Evolutionary conservation across 2,113 vertebrate genomes (phyloP), one percentile per base, ranked within the genome.

Genomic region (Panthera leo): DNA sequence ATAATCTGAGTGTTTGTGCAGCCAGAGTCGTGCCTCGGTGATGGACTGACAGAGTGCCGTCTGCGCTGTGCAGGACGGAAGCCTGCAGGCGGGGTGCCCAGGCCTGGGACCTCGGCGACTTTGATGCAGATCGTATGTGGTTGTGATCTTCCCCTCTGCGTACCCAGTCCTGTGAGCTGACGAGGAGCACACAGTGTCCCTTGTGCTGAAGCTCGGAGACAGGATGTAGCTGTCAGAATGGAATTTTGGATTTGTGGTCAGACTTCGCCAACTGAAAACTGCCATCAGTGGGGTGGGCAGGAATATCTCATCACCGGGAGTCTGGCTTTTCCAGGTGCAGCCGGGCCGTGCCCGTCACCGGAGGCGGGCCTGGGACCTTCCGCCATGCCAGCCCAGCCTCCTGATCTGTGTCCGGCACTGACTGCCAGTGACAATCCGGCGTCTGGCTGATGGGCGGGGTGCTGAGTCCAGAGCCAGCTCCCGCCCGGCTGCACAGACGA

Each of bases 201-300:
- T n/a, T 1, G 11, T 5, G 3, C 73, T 36, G 39, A 34, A 21
- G 61, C 61, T 9, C 23, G 79, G 63, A 42, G 34, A 75, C 27
- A 71, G 0, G 1, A 36, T 13, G 0, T 5, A 84, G 80, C 84
- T 92, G 73, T 95, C 70, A 87, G 90, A 42, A 61, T 31, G 76
- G 86, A 93, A 61, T 85, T 86, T 63, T 42, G 83, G 67, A 94
- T 58, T 9, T 51, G 80, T 19, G 68, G 63, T 75, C 70, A 76
- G 87, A 85, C 23, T 13, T 13, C 34, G n/a, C 75, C 85, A 34
- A 67, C 16, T 2, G 23, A 71, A 82, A 86, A 65, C 3, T 5
- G 15, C 84, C 94, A 85, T 73, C 92, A 96, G 90, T 53, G 90
- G 90, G 86, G 53, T 67, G 93, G 96, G 91, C 36, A 86, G 90